Evolutionary conservation across 2,113 vertebrate species (phyloP).

Genomic region (Lynx canadensis): DNA sequence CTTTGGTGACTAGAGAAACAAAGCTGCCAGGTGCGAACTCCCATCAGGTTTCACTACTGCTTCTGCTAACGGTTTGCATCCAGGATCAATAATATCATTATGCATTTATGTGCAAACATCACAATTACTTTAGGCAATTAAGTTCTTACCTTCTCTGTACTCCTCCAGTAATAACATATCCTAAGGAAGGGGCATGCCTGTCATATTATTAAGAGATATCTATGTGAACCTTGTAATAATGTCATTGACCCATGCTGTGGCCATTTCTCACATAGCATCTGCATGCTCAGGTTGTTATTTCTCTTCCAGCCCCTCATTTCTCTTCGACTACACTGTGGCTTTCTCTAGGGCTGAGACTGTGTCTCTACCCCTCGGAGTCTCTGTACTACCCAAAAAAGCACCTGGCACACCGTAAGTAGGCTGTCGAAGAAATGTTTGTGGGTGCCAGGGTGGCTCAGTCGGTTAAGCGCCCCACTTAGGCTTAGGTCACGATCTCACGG

Average conservation of each 20-base stretch:
- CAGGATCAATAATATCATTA: constrained; percentile 73
- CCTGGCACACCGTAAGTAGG: background rate
- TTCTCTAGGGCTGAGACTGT: background rate
- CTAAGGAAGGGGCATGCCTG: background rate
- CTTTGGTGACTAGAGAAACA: constrained; percentile 15
- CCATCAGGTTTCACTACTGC: constrained; percentile 55
- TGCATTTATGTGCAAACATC: constrained; percentile 72
- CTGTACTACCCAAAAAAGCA: background rate
- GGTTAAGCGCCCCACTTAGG: no score
- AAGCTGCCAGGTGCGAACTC: constrained; percentile 66
- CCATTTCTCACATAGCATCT: background rate
- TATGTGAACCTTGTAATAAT: background rate
- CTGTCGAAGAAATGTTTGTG: background rate
- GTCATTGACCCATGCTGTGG: background rate
- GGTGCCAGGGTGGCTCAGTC: no score
- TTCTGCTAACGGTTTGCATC: constrained; percentile 53
- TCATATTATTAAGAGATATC: background rate
- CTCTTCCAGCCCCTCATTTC: constrained; percentile 19
- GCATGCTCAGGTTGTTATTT: background rate
- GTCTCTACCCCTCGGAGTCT: background rate
- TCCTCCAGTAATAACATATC: constrained; percentile 51
- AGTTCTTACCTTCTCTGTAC: constrained; percentile 70
- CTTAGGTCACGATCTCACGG: no score
- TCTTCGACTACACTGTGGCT: background rate
- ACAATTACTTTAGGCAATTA: constrained; percentile 72